Evolutionary conservation across 2,113 vertebrate genomes (phyloP).

Genomic region (Salvelinus sp.): DNA sequence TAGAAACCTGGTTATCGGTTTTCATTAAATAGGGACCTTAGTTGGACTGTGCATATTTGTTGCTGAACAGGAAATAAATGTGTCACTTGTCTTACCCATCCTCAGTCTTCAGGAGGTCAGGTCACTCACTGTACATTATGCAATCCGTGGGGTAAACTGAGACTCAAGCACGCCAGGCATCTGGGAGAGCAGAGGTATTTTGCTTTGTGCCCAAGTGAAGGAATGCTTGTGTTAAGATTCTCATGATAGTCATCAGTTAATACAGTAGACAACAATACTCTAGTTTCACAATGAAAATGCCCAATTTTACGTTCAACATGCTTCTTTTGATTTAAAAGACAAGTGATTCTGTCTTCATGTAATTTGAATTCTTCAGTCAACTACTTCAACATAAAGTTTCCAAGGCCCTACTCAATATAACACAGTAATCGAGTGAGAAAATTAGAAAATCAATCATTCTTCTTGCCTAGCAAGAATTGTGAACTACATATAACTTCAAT

Average conservation of each 20-base stretch:
- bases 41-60: neutral
- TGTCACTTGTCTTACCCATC: neutral
- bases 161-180: constrained; percentile 11
- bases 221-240: neutral
- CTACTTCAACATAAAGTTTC: too few species aligned
- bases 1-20: neutral
- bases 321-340: neutral
- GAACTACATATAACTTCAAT: too few species aligned
- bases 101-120: neutral
- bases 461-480: too few species aligned
- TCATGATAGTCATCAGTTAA: neutral
- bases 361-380: neutral
- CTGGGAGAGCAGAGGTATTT: too few species aligned
- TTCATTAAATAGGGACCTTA: neutral
- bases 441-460: too few species aligned
- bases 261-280: neutral
- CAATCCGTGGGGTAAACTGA: constrained; percentile 16
- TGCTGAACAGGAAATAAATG: neutral
- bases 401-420: too few species aligned
- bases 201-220: too few species aligned
- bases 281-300: neutral
- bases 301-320: neutral
- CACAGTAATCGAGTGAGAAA: too few species aligned
- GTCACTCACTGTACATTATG: neutral
- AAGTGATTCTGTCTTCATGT: neutral